A percentile compares a stretch with the other conserved stretches of the same genome.
Conservation (phyloP, 1,140 invertebrate genomes). For the Hylaeus volcanicus region DNA sequence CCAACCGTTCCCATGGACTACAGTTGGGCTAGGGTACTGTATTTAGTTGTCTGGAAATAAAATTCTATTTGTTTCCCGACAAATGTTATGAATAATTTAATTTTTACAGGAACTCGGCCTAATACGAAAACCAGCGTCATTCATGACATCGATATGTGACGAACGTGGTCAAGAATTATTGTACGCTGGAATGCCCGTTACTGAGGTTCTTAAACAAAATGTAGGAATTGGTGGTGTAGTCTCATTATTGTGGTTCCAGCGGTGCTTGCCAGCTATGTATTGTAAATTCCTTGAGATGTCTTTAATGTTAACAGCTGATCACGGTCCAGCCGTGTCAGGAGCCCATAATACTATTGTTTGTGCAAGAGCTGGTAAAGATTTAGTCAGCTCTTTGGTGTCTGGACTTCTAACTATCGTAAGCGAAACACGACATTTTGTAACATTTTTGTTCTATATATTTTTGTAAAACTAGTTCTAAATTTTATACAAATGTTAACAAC, state of each 20-base stretch:
- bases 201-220: conserved; percentile 92
- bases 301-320: conserved; percentile 99
- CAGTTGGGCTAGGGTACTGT: conserved; percentile 94
- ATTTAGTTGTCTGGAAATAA: neutral
- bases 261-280: conserved; percentile 95
- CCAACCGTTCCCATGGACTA: conserved; percentile 99
- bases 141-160: conserved; percentile 99
- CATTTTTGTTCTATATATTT: neutral
- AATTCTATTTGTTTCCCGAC: neutral
- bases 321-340: conserved; percentile 99
- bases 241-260: conserved; percentile 98
- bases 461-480: neutral
- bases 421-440: conserved; percentile 54
- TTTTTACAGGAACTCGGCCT: conserved; percentile 92
- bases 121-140: conserved; percentile 99
- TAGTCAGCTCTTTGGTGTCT: conserved; percentile 97
- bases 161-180: conserved; percentile 98
- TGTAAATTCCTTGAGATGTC: conserved; percentile 99
- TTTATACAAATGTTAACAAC: conserved; percentile 38
- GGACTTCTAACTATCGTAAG: conserved; percentile 98
- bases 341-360: conserved; percentile 99
- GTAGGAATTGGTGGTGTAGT: conserved; percentile 99
- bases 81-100: neutral
- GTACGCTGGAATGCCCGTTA: conserved; percentile 99
- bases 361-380: conserved; percentile 98